These are phyloP conservation scores for Platichthys stellatus DNA, from an alignment of 2,113 vertebrate species.

Conservation along the genomic window DNA sequence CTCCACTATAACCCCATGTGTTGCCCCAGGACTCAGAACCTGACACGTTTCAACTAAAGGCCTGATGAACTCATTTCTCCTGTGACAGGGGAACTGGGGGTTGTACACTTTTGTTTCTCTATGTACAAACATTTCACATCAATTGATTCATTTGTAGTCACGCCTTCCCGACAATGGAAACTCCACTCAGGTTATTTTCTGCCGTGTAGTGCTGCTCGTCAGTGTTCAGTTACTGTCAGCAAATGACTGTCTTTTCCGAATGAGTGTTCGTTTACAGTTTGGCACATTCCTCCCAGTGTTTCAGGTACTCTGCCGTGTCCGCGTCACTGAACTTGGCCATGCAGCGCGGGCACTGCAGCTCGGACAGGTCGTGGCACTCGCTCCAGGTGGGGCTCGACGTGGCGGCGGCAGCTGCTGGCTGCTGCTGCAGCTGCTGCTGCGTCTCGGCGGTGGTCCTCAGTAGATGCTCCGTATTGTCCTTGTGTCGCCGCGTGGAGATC, in stretches of 20 bases:
- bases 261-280: conserved; percentile 60
- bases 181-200: conserved; percentile 43
- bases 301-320: conserved; percentile 84
- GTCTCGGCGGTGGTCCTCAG: conserved; percentile 69
- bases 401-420: conserved; percentile 50
- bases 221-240: conserved; percentile 70
- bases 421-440: conserved; percentile 26
- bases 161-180: conserved; percentile 35
- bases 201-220: conserved; percentile 69
- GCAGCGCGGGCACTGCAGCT: conserved; percentile 90
- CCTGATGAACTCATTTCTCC: conserved; percentile 20
- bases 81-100: conserved; percentile 32
- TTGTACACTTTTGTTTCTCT: conserved; percentile 34
- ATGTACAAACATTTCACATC: conserved; percentile 38
- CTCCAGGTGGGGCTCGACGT: conserved; percentile 40
- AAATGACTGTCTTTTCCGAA: conserved; percentile 23
- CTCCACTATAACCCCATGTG: conserved; percentile 23
- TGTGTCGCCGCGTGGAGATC: conserved; percentile 54
- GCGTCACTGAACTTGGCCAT: conserved; percentile 82
- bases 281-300: conserved; percentile 88
- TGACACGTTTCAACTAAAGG: neutral
- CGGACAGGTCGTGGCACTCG: conserved; percentile 72
- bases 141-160: conserved; percentile 53
- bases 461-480: conserved; percentile 63
- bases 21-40: conserved; percentile 33